A percentile compares a stretch with the other conserved stretches of the same genome.
Evolutionary conservation across 2,888 invertebrate genomes (phyloP).

Genomic region (Uloborus plumipes): DNA sequence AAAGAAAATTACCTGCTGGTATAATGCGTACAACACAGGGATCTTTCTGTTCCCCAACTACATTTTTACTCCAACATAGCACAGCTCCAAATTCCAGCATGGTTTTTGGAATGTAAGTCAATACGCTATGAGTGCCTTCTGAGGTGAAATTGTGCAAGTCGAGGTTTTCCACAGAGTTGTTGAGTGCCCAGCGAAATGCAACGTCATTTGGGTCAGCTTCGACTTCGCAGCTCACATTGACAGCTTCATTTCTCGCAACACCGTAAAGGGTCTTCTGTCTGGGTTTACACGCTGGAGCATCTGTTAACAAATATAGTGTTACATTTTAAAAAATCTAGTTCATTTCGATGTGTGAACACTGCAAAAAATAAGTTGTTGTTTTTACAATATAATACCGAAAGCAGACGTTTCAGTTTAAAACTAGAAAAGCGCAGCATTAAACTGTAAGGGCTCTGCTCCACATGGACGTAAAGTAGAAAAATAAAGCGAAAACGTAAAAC

Average conservation of each 20-base stretch:
- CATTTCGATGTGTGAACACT: background rate
- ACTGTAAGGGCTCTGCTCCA: too few species aligned
- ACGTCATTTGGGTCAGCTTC: conserved; percentile 90
- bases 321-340: background rate
- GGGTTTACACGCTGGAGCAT: conserved; percentile 67
- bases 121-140: conserved; percentile 83
- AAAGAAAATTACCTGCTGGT: conserved; percentile 72
- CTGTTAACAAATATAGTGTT: conserved; percentile 46
- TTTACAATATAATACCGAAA: too few species aligned
- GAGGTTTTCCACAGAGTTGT: conserved; percentile 52
- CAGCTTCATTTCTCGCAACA: conserved; percentile 87
- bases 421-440: too few species aligned
- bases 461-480: too few species aligned
- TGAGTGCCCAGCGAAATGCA: conserved; percentile 65
- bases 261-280: conserved; percentile 76
- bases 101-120: conserved; percentile 88
- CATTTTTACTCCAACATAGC: conserved; percentile 85
- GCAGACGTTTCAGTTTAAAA: too few species aligned
- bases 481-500: too few species aligned
- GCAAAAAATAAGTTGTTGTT: too few species aligned
- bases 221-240: conserved; percentile 89
- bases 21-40: conserved; percentile 93
- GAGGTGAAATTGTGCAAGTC: conserved; percentile 72
- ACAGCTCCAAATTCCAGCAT: conserved; percentile 92
- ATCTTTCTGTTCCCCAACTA: conserved; percentile 85